Percentiles rank a stretch among this genome's conserved stretches.
phyloP scores from a whole-genome alignment of 2,797 vertebrate genomes.

The Nannoperca obscura region DNA sequence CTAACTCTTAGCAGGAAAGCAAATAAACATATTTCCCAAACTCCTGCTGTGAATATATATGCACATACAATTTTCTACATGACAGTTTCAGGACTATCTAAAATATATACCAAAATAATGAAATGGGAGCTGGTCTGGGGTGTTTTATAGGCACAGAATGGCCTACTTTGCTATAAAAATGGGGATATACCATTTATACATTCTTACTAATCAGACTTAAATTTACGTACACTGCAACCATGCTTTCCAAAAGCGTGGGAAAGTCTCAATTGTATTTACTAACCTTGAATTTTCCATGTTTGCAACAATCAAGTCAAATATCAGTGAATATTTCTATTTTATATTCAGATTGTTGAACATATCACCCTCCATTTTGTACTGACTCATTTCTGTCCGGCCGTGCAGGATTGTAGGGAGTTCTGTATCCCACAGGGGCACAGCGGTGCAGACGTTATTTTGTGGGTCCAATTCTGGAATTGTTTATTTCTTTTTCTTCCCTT shows the following conservation, averaged over 20 bases:
- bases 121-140: neutral
- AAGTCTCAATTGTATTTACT: neutral
- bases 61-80: neutral
- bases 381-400: constrained; percentile 14
- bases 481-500: constrained; percentile 55
- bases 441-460: constrained; percentile 40
- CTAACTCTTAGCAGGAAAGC: neutral
- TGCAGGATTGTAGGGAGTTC: constrained; percentile 1
- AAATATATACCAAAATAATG: neutral
- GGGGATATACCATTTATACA: neutral
- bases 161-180: neutral
- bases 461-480: constrained; percentile 44
- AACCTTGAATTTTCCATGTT: neutral
- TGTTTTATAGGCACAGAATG: neutral
- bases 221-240: neutral
- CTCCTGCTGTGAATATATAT: neutral
- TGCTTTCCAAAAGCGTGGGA: neutral
- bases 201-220: neutral
- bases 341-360: neutral
- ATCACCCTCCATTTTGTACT: neutral
- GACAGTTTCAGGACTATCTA: neutral
- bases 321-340: neutral
- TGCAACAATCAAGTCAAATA: neutral
- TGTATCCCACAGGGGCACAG: constrained; percentile 21
- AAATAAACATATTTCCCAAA: neutral